A percentile compares a stretch with the other conserved stretches of the same genome.
Conservation (phyloP, 2,888 invertebrate genomes). For the Erpobdella octoculata region DNA sequence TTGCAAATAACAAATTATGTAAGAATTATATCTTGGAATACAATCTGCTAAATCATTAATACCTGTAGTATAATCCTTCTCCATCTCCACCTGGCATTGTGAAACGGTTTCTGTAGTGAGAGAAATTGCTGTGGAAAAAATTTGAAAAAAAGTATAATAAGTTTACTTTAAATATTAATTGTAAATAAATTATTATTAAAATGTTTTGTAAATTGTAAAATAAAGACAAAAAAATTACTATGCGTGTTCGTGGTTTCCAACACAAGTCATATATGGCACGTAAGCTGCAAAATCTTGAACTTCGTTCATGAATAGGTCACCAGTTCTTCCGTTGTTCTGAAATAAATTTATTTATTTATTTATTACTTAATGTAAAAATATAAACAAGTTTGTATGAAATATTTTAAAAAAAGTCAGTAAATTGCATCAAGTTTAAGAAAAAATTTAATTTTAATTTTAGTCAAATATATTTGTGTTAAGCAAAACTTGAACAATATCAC, state of each 20-base stretch:
- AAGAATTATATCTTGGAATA: not conserved
- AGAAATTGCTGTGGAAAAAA: conserved; percentile 68
- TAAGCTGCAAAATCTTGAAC: conserved; percentile 79
- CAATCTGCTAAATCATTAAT: no score
- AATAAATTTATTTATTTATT: not conserved
- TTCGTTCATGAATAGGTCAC: conserved; percentile 85
- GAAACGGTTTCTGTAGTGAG: conserved; percentile 78
- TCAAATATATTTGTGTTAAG: no score
- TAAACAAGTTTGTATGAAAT: no score
- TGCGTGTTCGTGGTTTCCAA: conserved; percentile 76
- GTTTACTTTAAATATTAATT: no score
- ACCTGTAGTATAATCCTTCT: conserved; percentile 48
- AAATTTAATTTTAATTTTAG: not conserved
- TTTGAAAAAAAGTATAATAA: not conserved
- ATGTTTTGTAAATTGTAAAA: no score
- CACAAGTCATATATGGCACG: conserved; percentile 73
- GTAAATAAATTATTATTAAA: not conserved
- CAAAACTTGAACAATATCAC: no score
- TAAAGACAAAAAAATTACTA: conserved; percentile 71
- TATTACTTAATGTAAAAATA: no score
- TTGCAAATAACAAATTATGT: not conserved
- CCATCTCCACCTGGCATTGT: conserved; percentile 43
- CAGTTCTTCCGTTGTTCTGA: conserved; percentile 67
- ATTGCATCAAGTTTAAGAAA: no score
- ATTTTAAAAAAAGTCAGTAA: not conserved